Evolutionary conservation across 2,797 vertebrate species (phyloP).

Genomic region (Anguilla megastoma): DNA sequence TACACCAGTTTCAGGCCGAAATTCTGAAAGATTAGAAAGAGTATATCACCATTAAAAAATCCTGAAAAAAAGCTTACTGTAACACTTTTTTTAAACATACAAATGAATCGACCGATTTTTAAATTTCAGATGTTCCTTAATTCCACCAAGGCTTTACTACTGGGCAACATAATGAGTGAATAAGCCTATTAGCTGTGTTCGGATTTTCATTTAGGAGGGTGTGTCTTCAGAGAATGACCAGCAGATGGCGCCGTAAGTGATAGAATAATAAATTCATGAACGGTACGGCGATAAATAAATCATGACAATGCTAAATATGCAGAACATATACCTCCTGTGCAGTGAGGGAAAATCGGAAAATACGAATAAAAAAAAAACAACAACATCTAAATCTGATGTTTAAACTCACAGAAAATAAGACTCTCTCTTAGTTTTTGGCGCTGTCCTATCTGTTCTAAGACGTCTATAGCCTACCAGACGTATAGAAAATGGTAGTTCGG

Average conservation of each 20-base stretch:
- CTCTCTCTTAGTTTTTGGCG: conserved; percentile 9
- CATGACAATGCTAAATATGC: conserved; percentile 36
- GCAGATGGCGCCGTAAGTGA: background rate
- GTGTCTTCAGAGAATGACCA: background rate
- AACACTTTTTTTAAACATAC: too few relatives aligned
- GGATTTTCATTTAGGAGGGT: background rate
- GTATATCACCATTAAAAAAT: too few relatives aligned
- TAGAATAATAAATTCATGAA: conserved; percentile 14
- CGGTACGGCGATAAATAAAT: conserved; percentile 33
- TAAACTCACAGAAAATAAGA: background rate
- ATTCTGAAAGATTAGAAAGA: too few relatives aligned
- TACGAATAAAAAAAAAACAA: background rate
- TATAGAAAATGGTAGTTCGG: conserved; percentile 23
- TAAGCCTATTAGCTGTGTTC: too few relatives aligned
- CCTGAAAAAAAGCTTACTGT: too few relatives aligned
- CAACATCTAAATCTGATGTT: background rate
- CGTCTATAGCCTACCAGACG: background rate
- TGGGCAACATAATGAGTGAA: background rate
- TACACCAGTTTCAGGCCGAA: too few relatives aligned
- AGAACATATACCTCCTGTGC: conserved; percentile 2
- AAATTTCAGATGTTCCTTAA: background rate
- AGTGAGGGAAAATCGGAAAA: conserved; percentile 5
- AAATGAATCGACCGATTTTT: background rate
- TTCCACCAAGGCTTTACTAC: background rate
- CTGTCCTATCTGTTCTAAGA: background rate